Evolutionary conservation across 2,888 invertebrate species (phyloP), one percentile per base, ranked within the genome.

Genomic region (Villa cingulata): DNA sequence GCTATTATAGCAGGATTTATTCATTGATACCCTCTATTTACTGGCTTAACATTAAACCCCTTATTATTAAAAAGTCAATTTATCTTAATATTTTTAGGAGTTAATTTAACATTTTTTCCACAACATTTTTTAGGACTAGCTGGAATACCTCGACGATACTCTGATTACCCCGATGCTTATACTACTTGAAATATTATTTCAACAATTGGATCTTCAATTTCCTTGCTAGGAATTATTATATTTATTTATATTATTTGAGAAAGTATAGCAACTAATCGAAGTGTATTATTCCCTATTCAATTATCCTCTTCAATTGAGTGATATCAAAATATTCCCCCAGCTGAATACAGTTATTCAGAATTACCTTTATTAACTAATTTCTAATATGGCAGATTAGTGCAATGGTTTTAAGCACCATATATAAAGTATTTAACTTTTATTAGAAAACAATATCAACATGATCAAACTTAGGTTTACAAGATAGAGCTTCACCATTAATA

Each of bases 91-190:
- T 85, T 85, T 74, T 63, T 82, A 58, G 82, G 83, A 50, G 83
- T 86, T 56, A 86, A 85, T 72, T 62, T 83, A 73, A 85, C 83
- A 1, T 81, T 86, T 66, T 85, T 86, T n/a, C 83, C 85, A 0
- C 81, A 82, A 74, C 81, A 83, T 70, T 83, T 84, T 58, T 63
- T 80, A 66, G 79, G 80, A 45, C 60, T 81, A 65, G 71, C 70
- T 50, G 78, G 79, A 0, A 82, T 83, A 69, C 83, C 82, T 42
- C 81, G 83, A 48, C 81, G 83, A 51, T 81, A 81, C 50, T 77
- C 80, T 5, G 80, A 81, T 64, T 82, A 80, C 50, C 78, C 80
- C 3, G 80, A 81, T 64, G 66, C 70, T 23, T 80, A 73, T 61
- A 65, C 72, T 55, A 62, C 71, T 44, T 81, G 80, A 78, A 82